phyloP scores from a whole-genome alignment of 2,797 vertebrate genomes.

The Sphenodon punctatus region DNA sequence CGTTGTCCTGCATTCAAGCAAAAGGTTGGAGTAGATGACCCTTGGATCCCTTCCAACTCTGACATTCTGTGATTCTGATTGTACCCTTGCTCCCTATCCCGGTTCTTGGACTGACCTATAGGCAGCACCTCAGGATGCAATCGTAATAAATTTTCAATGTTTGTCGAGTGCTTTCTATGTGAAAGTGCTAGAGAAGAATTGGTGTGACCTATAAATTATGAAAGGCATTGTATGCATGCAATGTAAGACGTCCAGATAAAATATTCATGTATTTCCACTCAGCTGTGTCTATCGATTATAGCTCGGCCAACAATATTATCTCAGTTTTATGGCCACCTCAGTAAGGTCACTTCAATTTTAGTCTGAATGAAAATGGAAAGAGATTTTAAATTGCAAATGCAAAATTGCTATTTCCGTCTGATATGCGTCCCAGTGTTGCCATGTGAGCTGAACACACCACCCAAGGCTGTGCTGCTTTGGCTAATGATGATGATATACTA shows the following conservation, averaged over 20 bases:
- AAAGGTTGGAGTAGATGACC: no score
- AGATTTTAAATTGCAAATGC: conserved; percentile 32
- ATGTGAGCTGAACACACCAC: background rate
- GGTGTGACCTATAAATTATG: no score
- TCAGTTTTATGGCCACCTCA: conserved; percentile 2
- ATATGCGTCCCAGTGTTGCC: background rate
- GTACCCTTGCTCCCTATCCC: no score
- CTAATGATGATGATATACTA: background rate
- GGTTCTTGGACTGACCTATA: no score
- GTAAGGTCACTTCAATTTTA: conserved; percentile 31
- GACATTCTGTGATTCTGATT: no score
- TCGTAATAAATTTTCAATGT: no score
- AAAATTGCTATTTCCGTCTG: conserved; percentile 23
- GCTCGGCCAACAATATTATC: conserved; percentile 36
- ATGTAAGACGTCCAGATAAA: background rate
- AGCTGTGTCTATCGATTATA: conserved; percentile 22
- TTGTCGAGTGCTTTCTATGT: no score
- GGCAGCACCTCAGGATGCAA: no score
- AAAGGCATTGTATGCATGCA: no score
- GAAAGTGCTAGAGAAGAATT: no score
- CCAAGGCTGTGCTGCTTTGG: background rate
- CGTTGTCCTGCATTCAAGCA: no score
- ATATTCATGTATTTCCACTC: conserved; percentile 10
- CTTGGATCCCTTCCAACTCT: no score
- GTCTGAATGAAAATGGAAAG: conserved; percentile 35